Base-by-base conservation (phyloP, 2,113 vertebrate genomes). In the Ochotona curzoniae region DNA sequence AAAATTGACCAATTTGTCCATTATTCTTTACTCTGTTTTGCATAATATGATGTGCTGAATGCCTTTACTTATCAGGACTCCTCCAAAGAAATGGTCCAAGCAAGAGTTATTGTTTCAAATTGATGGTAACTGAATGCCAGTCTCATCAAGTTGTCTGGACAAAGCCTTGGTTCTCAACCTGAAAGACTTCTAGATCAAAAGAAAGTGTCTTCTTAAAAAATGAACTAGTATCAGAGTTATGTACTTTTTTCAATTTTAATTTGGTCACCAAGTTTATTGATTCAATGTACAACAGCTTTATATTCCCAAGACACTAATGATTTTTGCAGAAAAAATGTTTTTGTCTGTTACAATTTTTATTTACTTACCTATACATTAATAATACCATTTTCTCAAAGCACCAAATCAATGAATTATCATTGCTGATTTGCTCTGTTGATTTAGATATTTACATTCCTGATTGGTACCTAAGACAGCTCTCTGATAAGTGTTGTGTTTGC, bases 241-340 rank as follows among this genome's bases (percentile, higher is more conserved):
- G 0, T 2, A 84, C 7, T 57, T n/a, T 81, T 81, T 93, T 92
- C 28, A 83, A 51, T 83, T 79, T 94, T 93, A 84, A n/a, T 91
- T 95, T 74, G 63, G 10, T 35, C 76, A 85, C 54, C 90, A 73
- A 87, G 84, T 90, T 57, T 90, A 82, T 96, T 82, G 87, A 84
- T 25, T 76, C 2, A 69, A 38, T 23, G 26, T 51, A 25, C 78
- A 83, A 54, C 66, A 44, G 70, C 12, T n/a, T 30, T 91, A 44
- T 0, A 26, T 87, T 90, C 71, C 38, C 54, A 13, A 91, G 21
- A 12, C 93, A 87, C 8, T 87, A 26, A 30, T 54, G 9, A 26
- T 32, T 87, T 1, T 38, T 83, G 25, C 11, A 85, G 38, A 69
- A 83, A 67, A 15, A 44, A 67, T 35, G 25, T 13, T 75, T 60